Evolutionary conservation across 2,113 vertebrate species (phyloP).

Genomic region (Lucifuga dentata): DNA sequence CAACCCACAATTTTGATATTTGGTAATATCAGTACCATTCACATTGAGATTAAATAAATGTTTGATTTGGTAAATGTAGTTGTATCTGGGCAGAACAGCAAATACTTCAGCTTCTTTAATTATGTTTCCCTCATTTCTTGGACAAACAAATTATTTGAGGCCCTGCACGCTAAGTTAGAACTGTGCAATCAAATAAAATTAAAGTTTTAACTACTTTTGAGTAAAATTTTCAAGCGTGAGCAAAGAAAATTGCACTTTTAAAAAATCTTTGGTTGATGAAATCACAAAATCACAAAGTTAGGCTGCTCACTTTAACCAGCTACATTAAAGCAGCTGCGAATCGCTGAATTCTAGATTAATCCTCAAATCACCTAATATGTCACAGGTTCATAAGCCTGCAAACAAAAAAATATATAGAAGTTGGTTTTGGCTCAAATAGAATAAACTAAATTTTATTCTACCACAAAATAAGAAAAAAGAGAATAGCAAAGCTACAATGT

Average conservation of each 20-base stretch:
- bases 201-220: background rate
- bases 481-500: too few species aligned
- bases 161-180: background rate
- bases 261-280: constrained; percentile 45
- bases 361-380: too few species aligned
- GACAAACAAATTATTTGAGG: constrained; percentile 19
- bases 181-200: background rate
- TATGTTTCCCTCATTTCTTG: background rate
- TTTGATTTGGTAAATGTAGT: constrained; percentile 16
- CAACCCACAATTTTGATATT: background rate
- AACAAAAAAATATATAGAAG: background rate
- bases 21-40: background rate
- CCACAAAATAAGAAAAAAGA: background rate
- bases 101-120: constrained; percentile 9
- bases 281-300: background rate
- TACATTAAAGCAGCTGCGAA: too few species aligned
- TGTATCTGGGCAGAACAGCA: constrained; percentile 3
- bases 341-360: too few species aligned
- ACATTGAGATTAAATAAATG: constrained; percentile 2
- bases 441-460: background rate
- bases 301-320: background rate
- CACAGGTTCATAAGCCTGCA: too few species aligned
- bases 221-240: background rate
- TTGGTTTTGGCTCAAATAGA: constrained; percentile 5
- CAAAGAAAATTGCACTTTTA: background rate